These are phyloP conservation scores for Chloroceryle amazona DNA, from an alignment of 2,797 vertebrate genomes.

Conservation along the genomic window DNA sequence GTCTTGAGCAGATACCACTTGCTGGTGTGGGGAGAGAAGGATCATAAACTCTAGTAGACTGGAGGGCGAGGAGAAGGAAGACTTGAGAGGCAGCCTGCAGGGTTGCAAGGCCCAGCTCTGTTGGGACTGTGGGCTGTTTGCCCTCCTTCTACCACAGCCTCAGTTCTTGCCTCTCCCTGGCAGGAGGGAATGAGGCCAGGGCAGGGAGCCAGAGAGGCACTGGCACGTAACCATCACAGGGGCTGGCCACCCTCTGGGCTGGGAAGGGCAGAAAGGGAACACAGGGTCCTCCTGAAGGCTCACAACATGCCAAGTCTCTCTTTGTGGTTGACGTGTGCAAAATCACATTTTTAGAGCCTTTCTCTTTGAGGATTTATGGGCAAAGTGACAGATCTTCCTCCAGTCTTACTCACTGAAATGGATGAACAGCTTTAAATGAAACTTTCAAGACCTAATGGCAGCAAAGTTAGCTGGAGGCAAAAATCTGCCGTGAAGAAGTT, in stretches of 20 bases:
- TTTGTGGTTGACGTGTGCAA: background rate
- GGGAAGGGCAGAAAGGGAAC: background rate
- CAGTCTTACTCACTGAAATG: background rate
- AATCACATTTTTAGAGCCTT: background rate
- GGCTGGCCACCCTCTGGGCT: background rate
- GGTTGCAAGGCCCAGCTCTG: background rate
- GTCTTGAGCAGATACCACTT: background rate
- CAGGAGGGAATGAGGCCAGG: background rate
- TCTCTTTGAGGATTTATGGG: background rate
- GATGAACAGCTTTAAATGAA: background rate
- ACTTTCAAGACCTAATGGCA: background rate
- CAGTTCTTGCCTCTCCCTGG: background rate
- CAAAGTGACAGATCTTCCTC: background rate
- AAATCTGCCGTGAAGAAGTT: background rate
- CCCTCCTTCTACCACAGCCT: background rate
- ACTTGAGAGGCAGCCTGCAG: background rate
- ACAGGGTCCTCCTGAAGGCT: background rate
- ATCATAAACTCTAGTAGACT: background rate
- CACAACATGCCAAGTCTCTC: background rate
- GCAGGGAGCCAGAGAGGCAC: background rate
- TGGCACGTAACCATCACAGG: rapidly evolving
- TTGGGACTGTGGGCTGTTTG: background rate
- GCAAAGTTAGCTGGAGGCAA: background rate
- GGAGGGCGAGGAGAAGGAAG: background rate
- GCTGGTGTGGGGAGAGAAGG: background rate